Conservation (phyloP, 2,797 vertebrate species). For the Clarias platycephalus region DNA sequence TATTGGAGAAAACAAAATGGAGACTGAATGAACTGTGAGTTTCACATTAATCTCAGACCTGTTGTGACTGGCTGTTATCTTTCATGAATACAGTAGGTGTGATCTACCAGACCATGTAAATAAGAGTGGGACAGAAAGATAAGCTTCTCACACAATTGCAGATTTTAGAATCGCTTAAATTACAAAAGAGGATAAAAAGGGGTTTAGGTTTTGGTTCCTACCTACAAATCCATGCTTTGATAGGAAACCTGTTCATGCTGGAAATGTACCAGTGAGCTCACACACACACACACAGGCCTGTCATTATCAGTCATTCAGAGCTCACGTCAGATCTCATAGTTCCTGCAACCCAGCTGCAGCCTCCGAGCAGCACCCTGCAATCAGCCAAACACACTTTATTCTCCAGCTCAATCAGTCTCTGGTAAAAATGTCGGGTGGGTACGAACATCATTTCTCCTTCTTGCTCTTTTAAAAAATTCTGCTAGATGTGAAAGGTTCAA, state of each 20-base stretch:
- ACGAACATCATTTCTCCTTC: neutral
- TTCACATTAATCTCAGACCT: constrained; percentile 4
- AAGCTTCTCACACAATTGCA: neutral
- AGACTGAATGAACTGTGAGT: neutral
- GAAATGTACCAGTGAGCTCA: constrained; percentile 22
- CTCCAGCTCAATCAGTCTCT: neutral
- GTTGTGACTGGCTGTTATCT: neutral
- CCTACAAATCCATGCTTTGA: constrained; percentile 17
- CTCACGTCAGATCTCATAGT: neutral
- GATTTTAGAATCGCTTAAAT: neutral
- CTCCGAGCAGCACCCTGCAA: neutral
- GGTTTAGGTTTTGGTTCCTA: neutral
- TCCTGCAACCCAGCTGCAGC: neutral
- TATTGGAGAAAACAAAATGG: neutral
- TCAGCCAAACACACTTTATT: constrained; percentile 1
- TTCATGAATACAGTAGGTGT: constrained; percentile 15
- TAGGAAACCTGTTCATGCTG: constrained; percentile 11
- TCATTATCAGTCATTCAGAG: constrained; percentile 30
- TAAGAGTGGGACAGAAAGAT: neutral
- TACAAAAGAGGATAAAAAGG: neutral
- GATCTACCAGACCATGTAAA: neutral
- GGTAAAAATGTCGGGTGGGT: neutral
- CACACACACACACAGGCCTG: constrained; percentile 4
- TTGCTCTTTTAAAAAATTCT: neutral
- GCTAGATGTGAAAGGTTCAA: neutral